These are phyloP conservation scores for Gobionotothen gibberifrons DNA, from an alignment of 2,797 vertebrate species.

Conservation along the genomic window DNA sequence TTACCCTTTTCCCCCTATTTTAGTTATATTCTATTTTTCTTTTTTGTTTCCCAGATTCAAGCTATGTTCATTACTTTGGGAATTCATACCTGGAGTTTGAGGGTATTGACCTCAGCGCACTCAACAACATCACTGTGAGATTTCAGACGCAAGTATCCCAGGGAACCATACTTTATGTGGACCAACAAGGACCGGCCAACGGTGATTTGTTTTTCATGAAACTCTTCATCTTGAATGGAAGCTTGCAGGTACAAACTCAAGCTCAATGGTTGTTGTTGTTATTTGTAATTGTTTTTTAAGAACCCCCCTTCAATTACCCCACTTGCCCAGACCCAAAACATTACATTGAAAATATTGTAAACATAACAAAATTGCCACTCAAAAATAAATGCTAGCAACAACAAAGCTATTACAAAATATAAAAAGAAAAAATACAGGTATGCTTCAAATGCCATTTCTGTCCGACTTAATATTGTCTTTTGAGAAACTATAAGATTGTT, in stretches of 20 bases:
- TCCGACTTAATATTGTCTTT: too few species aligned
- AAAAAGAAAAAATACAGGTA: too few species aligned
- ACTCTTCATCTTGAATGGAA: slow-evolving; percentile 79
- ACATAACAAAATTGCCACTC: too few species aligned
- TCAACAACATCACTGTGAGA: slow-evolving; percentile 85
- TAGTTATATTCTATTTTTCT: slow-evolving; percentile 23
- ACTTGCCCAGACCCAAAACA: too few species aligned
- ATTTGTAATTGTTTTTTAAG: too few species aligned
- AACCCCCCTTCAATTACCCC: too few species aligned
- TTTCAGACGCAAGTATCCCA: slow-evolving; percentile 81
- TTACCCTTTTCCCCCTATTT: slow-evolving; percentile 6
- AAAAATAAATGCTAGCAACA: too few species aligned
- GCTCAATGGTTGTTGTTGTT: too few species aligned
- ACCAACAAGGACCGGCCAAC: slow-evolving; percentile 76
- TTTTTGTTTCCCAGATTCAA: slow-evolving; percentile 75
- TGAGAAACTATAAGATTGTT: too few species aligned
- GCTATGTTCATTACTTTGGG: slow-evolving; percentile 81
- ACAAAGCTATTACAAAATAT: too few species aligned
- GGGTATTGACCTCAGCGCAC: slow-evolving; percentile 76
- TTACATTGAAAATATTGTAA: too few species aligned
- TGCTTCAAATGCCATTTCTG: too few species aligned
- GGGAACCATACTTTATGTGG: slow-evolving; percentile 86
- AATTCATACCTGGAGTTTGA: slow-evolving; percentile 89
- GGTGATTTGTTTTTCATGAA: slow-evolving; percentile 81
- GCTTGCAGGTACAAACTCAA: slow-evolving; percentile 75